Base-by-base conservation (phyloP, 1,140 invertebrate genomes). In the Diachasma alloeum region DNA sequence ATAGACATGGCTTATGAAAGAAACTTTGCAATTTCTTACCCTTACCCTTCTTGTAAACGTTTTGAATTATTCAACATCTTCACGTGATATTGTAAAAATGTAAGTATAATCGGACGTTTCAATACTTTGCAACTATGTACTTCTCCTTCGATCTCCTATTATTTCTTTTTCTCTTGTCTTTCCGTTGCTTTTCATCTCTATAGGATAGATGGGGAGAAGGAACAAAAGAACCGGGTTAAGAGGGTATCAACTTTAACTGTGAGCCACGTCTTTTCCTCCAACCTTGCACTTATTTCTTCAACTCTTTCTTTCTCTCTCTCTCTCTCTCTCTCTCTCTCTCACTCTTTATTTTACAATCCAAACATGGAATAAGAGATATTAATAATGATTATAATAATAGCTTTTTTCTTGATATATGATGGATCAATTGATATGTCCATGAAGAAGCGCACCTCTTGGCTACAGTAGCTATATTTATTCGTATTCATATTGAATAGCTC, bases 161-260 rank as follows among this genome's bases (percentile, higher is more conserved):
- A 66, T 68, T 37, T 37, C 26, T 68, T 39, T 68, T 9, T 36
- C 66, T 24, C 31, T 19, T 39, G 26, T 68, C 26, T 68, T 36
- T 68, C 15, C 31, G 36, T 10, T 8, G 36, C 36, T 37, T 39
- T 68, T 68, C 31, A 68, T 68, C 31, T 68, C 66, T 42, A 6
- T 31, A n/a, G 68, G 42, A 67, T 63, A 70, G 42, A 63, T 74
- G 63, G 78, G 63, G 42, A 39, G 26, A 68, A 68, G 48, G 39
- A 72, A 82, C 78, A 81, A 78, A 77, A 77, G 75, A 81, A 81
- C 10, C 72, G 68, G 82, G 81, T 83, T 81, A 82, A 83, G 82
- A 81, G 81, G 78, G 67, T 78, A 81, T 83, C 75, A 78, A 82
- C 74, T 79, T 74, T 78, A 73, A 80, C 70, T 74, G 77, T 37